These are phyloP conservation scores for Poecilia picta DNA, from an alignment of 2,797 vertebrate genomes.

Conservation along the genomic window DNA sequence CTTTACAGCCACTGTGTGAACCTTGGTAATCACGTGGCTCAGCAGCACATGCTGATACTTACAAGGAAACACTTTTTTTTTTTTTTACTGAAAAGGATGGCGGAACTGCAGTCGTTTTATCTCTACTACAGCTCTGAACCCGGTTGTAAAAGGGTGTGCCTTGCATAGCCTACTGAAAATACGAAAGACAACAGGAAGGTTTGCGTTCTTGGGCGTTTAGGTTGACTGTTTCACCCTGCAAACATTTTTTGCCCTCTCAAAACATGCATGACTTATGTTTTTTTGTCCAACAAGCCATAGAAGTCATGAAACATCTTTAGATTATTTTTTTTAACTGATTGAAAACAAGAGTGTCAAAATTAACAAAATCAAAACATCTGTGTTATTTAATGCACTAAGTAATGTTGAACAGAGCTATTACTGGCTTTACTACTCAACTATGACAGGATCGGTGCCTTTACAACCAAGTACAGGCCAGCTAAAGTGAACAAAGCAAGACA, in stretches of 20 bases:
- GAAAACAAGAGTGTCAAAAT: conserved; percentile 4
- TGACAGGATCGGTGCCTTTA: neutral
- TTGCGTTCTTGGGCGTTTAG: conserved; percentile 9
- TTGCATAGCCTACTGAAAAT: neutral
- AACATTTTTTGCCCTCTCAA: neutral
- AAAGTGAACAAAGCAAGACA: neutral
- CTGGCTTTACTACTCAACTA: neutral
- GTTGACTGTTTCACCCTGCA: neutral
- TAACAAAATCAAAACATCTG: neutral
- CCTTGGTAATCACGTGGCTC: neutral
- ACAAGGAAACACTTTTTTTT: neutral
- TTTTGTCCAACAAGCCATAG: neutral
- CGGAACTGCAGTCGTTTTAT: neutral
- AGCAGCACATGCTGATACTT: neutral
- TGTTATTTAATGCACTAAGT: neutral
- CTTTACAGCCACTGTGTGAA: neutral
- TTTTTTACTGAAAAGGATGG: neutral
- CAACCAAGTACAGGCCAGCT: neutral
- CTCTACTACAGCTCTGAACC: neutral
- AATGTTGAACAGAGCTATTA: neutral
- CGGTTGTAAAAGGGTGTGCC: conserved; percentile 23
- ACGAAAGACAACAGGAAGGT: neutral
- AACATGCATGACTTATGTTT: neutral
- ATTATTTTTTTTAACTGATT: neutral
- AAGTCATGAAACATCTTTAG: neutral